A percentile compares a stretch with the other conserved stretches of the same genome.
Conservation (phyloP, 2,888 invertebrate genomes). For the Drosophila prolongata region DNA sequence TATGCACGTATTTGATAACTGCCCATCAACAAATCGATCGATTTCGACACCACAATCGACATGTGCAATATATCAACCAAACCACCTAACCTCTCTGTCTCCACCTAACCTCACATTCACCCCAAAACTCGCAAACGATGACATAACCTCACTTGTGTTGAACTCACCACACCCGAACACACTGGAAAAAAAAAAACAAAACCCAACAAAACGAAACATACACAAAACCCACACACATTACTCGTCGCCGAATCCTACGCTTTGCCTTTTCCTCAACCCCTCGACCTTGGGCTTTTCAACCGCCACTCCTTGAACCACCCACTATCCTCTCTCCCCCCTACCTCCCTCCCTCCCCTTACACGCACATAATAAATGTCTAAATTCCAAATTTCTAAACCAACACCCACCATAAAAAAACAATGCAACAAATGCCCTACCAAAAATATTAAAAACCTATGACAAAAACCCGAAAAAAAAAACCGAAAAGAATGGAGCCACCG, state of each 20-base stretch:
- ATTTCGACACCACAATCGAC: slow-evolving; percentile 43
- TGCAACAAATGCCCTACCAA: slow-evolving; percentile 43
- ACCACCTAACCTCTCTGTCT: slow-evolving; percentile 33
- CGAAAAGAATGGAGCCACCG: slow-evolving; percentile 81
- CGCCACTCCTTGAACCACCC: slow-evolving; percentile 5
- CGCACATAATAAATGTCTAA: slow-evolving; percentile 61
- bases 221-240: slow-evolving; percentile 29
- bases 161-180: slow-evolving; percentile 16
- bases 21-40: slow-evolving; percentile 49
- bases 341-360: slow-evolving; percentile 21
- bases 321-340: slow-evolving; percentile 1
- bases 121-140: slow-evolving; percentile 30
- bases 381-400: slow-evolving; percentile 59
- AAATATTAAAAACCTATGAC: slow-evolving; percentile 32
- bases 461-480: slow-evolving; percentile 15
- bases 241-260: slow-evolving; percentile 47
- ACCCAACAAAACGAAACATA: slow-evolving; percentile 13
- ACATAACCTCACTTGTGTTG: slow-evolving; percentile 15
- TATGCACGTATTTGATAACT: slow-evolving; percentile 68
- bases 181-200: slow-evolving; percentile 5
- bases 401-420: slow-evolving; percentile 36
- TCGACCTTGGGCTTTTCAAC: slow-evolving; percentile 16
- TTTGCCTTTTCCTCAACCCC: slow-evolving; percentile 27
- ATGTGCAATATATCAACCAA: slow-evolving; percentile 39
- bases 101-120: slow-evolving; percentile 42